phyloP scores from a whole-genome alignment of 2,888 invertebrate genomes.

The Stratiomys singularior region DNA sequence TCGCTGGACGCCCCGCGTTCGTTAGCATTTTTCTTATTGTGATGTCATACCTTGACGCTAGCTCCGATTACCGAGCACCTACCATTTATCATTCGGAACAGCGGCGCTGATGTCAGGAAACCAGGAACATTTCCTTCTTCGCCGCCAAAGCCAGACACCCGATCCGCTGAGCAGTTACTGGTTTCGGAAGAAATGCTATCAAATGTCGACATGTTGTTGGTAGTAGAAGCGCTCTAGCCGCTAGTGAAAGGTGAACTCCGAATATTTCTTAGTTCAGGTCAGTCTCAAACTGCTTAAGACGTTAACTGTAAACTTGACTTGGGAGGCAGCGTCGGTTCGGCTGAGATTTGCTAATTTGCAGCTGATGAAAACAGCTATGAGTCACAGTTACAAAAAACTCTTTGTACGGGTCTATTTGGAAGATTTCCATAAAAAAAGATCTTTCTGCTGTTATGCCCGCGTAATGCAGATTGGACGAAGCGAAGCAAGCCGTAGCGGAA shows the following conservation, averaged over 20 bases:
- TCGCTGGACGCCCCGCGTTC: conserved; percentile 17
- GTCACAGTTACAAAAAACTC: conserved; percentile 19
- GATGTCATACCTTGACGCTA: conserved; percentile 32
- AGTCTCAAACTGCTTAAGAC: neutral
- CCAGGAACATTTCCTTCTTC: neutral
- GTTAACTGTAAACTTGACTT: neutral
- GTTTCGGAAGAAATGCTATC: no score
- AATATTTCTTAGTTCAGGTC: neutral
- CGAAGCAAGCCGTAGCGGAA: neutral
- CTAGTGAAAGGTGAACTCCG: conserved; percentile 25
- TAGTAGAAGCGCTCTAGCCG: neutral
- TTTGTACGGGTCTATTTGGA: neutral
- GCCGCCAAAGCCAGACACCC: neutral
- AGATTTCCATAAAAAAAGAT: neutral
- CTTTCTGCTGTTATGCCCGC: conserved; percentile 3
- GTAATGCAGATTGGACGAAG: neutral
- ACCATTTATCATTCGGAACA: neutral
- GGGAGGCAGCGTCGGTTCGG: neutral
- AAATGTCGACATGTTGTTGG: no score
- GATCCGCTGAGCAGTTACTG: neutral
- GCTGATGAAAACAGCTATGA: conserved; percentile 36
- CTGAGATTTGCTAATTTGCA: conserved; percentile 30
- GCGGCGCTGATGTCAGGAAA: neutral
- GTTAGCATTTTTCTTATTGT: conserved; percentile 10
- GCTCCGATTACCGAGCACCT: conserved; percentile 19